phyloP scores from a whole-genome alignment of 2,888 invertebrate genomes.

The Resseliella maxima region DNA sequence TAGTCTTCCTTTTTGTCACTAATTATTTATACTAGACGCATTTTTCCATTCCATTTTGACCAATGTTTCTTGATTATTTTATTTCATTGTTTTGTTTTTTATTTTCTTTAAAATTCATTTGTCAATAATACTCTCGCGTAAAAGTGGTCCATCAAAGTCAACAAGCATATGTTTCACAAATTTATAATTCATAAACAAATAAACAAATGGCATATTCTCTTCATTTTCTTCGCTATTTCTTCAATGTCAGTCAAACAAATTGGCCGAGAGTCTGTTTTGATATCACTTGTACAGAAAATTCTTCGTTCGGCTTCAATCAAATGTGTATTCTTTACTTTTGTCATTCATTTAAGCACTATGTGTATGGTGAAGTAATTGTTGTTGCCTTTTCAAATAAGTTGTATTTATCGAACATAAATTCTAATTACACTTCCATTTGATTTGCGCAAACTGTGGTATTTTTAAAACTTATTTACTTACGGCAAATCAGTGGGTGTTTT shows the following conservation, averaged over 20 bases:
- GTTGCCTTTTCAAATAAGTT: neutral
- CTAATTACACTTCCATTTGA: neutral
- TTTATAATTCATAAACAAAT: slow-evolving; percentile 29
- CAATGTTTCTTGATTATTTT: neutral
- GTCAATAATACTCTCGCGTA: slow-evolving; percentile 17
- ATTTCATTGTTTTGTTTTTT: neutral
- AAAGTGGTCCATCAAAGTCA: slow-evolving; percentile 51
- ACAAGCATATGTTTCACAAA: slow-evolving; percentile 28
- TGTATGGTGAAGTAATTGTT: slow-evolving; percentile 7
- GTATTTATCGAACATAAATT: neutral
- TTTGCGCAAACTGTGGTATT: neutral
- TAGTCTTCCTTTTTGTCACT: neutral
- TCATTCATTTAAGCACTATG: neutral
- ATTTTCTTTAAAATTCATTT: neutral
- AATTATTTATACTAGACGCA: neutral
- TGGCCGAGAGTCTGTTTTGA: slow-evolving; percentile 64
- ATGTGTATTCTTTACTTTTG: neutral
- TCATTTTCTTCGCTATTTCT: neutral
- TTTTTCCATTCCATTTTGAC: neutral
- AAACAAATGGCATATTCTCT: neutral
- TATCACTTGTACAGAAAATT: neutral
- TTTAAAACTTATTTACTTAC: neutral
- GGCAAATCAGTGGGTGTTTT: neutral
- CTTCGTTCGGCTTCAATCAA: neutral
- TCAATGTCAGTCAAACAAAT: slow-evolving; percentile 67